phyloP scores from a whole-genome alignment of 2,888 invertebrate species.

The Pristionchus japonicus region DNA sequence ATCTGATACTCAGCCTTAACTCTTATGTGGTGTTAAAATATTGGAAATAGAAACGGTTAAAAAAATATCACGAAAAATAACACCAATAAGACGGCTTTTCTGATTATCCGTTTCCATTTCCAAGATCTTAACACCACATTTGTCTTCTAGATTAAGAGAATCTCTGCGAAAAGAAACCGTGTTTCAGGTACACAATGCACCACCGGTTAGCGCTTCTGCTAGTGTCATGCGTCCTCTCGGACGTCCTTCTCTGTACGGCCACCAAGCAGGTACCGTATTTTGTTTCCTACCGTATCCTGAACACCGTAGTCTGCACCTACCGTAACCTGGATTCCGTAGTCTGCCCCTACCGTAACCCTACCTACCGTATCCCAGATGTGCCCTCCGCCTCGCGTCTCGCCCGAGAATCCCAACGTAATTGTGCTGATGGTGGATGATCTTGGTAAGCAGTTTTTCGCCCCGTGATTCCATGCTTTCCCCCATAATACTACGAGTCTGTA shows the following conservation, averaged over 20 bases:
- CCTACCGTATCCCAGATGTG: not conserved
- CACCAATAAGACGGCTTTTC: no score
- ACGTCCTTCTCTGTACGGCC: not conserved
- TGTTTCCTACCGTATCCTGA: no score
- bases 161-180: no score
- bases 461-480: not conserved
- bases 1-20: no score
- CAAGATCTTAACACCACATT: no score
- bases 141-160: no score
- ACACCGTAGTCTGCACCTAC: no score
- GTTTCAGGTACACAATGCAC: not conserved
- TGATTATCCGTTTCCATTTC: no score
- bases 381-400: conserved; percentile 52
- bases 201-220: not conserved
- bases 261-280: not conserved
- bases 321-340: not conserved
- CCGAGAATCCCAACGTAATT: conserved; percentile 77
- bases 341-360: not conserved
- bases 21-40: no score
- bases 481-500: not conserved
- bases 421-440: conserved; percentile 79
- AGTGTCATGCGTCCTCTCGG: not conserved
- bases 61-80: no score
- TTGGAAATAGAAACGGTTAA: no score
- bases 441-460: conserved; percentile 74